phyloP scores from a whole-genome alignment of 2,797 vertebrate species.

The Apogon talboti region DNA sequence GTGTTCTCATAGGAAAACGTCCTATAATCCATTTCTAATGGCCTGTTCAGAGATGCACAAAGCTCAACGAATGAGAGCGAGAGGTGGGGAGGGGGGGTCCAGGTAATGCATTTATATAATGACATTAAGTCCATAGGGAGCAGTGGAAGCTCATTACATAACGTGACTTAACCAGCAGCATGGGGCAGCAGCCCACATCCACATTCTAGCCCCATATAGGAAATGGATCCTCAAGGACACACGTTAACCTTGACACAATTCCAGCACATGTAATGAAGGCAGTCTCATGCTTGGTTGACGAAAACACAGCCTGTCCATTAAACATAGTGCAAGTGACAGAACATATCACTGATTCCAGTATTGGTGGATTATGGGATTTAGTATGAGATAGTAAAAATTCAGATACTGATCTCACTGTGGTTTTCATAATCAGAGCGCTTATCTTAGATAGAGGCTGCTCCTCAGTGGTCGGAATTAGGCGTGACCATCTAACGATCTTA shows the following conservation, averaged over 20 bases:
- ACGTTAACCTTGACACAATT: constrained; percentile 67
- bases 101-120: constrained; percentile 84
- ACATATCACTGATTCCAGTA: neutral
- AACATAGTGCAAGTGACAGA: constrained; percentile 3
- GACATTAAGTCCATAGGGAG: constrained; percentile 76
- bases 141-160: constrained; percentile 75
- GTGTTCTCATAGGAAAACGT: constrained; percentile 63
- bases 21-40: constrained; percentile 80
- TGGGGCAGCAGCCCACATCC: constrained; percentile 41
- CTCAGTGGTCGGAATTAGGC: constrained; percentile 6
- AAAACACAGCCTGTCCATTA: constrained; percentile 11
- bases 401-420: constrained; percentile 11
- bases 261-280: constrained; percentile 48
- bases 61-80: constrained; percentile 50
- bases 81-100: constrained; percentile 43
- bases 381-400: constrained; percentile 9
- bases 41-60: constrained; percentile 65
- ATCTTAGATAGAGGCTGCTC: constrained; percentile 4
- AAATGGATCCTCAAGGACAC: constrained; percentile 73
- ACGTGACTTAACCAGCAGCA: constrained; percentile 63
- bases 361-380: constrained; percentile 27
- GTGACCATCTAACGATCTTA: no score
- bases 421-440: constrained; percentile 32
- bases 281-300: neutral
- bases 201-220: constrained; percentile 49